Evolutionary conservation across 2,113 vertebrate species (phyloP).

Genomic region (Sialia sialis): DNA sequence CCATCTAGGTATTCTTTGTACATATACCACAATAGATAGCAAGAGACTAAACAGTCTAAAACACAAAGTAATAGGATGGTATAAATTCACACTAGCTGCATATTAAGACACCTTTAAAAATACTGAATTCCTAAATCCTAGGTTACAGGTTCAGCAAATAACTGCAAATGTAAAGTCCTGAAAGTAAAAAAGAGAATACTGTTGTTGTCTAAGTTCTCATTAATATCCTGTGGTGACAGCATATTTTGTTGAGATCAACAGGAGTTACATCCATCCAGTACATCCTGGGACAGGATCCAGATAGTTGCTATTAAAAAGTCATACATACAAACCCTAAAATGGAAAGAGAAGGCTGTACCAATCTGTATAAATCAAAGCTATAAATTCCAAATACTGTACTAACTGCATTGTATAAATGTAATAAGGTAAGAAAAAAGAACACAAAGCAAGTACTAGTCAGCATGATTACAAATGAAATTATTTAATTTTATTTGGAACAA

Average conservation of each 20-base stretch:
- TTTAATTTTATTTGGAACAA: not conserved
- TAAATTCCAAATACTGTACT: not conserved
- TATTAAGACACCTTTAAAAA: not conserved
- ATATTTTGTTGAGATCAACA: not conserved
- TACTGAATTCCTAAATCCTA: not conserved
- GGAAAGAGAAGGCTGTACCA: not conserved
- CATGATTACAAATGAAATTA: not conserved
- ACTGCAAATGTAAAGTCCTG: not conserved
- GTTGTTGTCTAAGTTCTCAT: not conserved
- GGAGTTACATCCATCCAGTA: not conserved
- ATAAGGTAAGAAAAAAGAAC: slow-evolving; percentile 1
- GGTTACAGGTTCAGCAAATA: not conserved
- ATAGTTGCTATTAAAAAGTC: not conserved
- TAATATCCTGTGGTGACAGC: not conserved
- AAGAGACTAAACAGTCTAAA: not conserved
- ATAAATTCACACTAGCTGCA: not conserved
- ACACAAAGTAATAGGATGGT: not conserved
- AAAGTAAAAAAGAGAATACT: not conserved
- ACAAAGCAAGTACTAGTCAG: not conserved
- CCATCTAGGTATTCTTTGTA: not conserved
- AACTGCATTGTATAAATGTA: slow-evolving; percentile 18
- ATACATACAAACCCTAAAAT: not conserved
- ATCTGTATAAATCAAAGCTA: not conserved
- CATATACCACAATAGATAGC: not conserved
- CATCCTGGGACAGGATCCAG: not conserved